phyloP scores from a whole-genome alignment of 2,888 invertebrate genomes.

The Acrocyrtus sp. region DNA sequence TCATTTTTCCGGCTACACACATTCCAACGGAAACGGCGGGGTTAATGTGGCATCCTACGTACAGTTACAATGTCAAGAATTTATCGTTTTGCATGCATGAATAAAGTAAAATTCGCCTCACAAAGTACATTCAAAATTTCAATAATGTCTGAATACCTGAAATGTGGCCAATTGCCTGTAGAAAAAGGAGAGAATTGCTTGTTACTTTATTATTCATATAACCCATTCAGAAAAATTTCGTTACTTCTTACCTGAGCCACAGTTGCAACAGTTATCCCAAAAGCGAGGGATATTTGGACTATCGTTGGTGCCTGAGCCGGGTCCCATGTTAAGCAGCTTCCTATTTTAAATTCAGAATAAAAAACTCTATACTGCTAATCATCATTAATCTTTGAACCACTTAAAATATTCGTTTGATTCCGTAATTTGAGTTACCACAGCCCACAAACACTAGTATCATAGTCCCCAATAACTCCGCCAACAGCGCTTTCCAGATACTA shows the following conservation, averaged over 20 bases:
- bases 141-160: slow-evolving; percentile 20
- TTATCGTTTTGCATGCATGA: too few relatives aligned
- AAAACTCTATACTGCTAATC: not conserved
- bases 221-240: not conserved
- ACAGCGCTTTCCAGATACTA: slow-evolving; percentile 81
- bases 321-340: slow-evolving; percentile 52
- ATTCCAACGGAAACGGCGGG: slow-evolving; percentile 92
- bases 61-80: not conserved
- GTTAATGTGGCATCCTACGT: slow-evolving; percentile 70
- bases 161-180: slow-evolving; percentile 61
- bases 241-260: slow-evolving; percentile 58
- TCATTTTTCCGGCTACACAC: slow-evolving; percentile 81
- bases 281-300: slow-evolving; percentile 61
- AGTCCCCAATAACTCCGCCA: slow-evolving; percentile 90
- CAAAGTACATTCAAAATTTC: too few relatives aligned
- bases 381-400: not conserved
- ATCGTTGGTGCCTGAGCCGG: slow-evolving; percentile 38
- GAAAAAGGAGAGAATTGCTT: slow-evolving; percentile 2
- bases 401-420: slow-evolving; percentile 64
- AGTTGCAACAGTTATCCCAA: slow-evolving; percentile 62
- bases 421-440: slow-evolving; percentile 77
- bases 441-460: slow-evolving; percentile 89
- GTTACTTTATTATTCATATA: not conserved
- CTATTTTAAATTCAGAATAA: not conserved
- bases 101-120: too few relatives aligned